Evolutionary conservation across 2,797 vertebrate genomes (phyloP), one percentile per base, ranked within the genome.

Genomic region (Melanogrammus aeglefinus): DNA sequence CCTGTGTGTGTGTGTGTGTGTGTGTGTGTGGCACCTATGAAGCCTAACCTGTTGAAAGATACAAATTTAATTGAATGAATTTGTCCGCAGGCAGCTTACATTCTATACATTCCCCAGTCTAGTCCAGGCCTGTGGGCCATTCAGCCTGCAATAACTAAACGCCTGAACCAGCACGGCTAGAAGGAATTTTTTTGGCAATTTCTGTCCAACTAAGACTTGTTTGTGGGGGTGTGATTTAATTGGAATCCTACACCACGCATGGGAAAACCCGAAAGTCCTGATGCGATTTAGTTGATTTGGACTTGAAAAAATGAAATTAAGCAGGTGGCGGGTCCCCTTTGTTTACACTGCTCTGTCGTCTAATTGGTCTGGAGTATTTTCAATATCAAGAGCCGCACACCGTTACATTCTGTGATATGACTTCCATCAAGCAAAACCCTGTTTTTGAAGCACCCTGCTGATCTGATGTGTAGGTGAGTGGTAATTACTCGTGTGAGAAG

Each of bases 21-120:
- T n/a, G 47, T 3, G 31, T 81, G 75, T 85, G 84, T 86, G 69
- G 4, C 47, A 21, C 6, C 57, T 4, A 85, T 87, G 82, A 80
- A 77, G 78, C 79, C 78, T 69, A 80, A 87, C 76, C 81, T 73
- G 80, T 74, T 21, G 2, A 71, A 35, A 71, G 75, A 76, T 69
- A 5, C 75, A 27, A 77, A 78, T 76, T 84, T 83, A 47, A 82
- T 87, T 72, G 63, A 36, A 66, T 77, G 75, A 39, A 41, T 4
- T 13, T 38, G 39, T 18, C 79, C 77, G 36, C 73, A 78, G 70
- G 77, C 76, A 75, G 70, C 76, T 31, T 72, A 36, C 85, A 83
- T 88, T 88, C 86, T 86, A 80, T 83, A 86, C 86, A 90, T 91
- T 91, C 89, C 85, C 79, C 39, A 44, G 63, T 89, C 90, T 41